Percentiles rank a stretch among this genome's conserved stretches.
Evolutionary conservation across 1,140 invertebrate genomes (phyloP).

Genomic region (Drosophila melanogaster): Release_6_plus_ISO1_MT NT_033777.3:24046001-24046500

Average conservation of each 20-base stretch:
- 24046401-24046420: constrained; percentile 62
- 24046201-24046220: constrained; percentile 28
- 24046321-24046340: constrained; percentile 42
- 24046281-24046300: neutral
- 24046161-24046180: constrained; percentile 58
- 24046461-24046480: constrained; percentile 73
- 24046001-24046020: constrained; percentile 55
- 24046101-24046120: constrained; percentile 46
- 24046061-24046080: constrained; percentile 43
- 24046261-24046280: constrained; percentile 15
- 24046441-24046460: constrained; percentile 40
- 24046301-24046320: constrained; percentile 17
- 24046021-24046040: constrained; percentile 74
- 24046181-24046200: constrained; percentile 20
- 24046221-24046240: constrained; percentile 20
- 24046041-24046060: constrained; percentile 78
- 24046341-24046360: constrained; percentile 50
- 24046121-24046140: constrained; percentile 77
- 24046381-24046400: constrained; percentile 45
- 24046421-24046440: constrained; percentile 43
- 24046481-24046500: constrained; percentile 62
- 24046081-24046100: constrained; percentile 48
- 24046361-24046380: constrained; percentile 38
- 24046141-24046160: constrained; percentile 82
- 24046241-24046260: constrained; percentile 35